A percentile compares a stretch with the other conserved stretches of the same genome.
Conservation (phyloP, 2,888 invertebrate genomes). For the Epistrophe eligans region DNA sequence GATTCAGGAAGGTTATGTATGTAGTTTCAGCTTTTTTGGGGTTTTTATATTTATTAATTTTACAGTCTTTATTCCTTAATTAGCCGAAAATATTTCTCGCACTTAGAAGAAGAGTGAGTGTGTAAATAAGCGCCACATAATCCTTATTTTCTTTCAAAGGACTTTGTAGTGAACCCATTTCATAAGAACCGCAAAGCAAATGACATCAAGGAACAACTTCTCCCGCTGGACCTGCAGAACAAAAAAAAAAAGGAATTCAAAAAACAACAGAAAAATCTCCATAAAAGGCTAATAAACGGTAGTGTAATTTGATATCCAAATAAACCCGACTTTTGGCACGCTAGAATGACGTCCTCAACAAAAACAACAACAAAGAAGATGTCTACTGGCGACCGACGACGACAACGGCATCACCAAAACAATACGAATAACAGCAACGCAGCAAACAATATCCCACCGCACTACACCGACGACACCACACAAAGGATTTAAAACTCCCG, state of each 20-base stretch:
- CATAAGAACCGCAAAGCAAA: slow-evolving; percentile 15
- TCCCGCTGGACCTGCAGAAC: slow-evolving; percentile 13
- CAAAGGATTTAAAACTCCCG: slow-evolving; percentile 58
- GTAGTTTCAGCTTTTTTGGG: not conserved
- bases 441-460: slow-evolving; percentile 48
- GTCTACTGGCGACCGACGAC: not conserved
- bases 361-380: slow-evolving; percentile 21
- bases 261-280: slow-evolving; percentile 49
- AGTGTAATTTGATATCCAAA: slow-evolving; percentile 76
- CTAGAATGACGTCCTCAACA: slow-evolving; percentile 36
- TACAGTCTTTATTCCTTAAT: slow-evolving; percentile 40
- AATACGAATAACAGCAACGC: slow-evolving; percentile 49
- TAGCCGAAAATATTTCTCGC: slow-evolving; percentile 61
- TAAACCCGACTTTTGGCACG: slow-evolving; percentile 73
- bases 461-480: slow-evolving; percentile 40
- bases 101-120: slow-evolving; percentile 18
- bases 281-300: slow-evolving; percentile 75
- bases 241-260: slow-evolving; percentile 16
- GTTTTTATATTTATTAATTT: not conserved
- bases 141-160: slow-evolving; percentile 11
- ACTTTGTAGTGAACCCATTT: slow-evolving; percentile 32
- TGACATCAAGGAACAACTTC: slow-evolving; percentile 33
- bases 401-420: slow-evolving; percentile 43
- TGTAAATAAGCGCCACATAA: slow-evolving; percentile 43
- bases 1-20: too few species aligned